Evolutionary conservation across 1,140 invertebrate species (phyloP).

Genomic region (Platorchestia sp.): DNA sequence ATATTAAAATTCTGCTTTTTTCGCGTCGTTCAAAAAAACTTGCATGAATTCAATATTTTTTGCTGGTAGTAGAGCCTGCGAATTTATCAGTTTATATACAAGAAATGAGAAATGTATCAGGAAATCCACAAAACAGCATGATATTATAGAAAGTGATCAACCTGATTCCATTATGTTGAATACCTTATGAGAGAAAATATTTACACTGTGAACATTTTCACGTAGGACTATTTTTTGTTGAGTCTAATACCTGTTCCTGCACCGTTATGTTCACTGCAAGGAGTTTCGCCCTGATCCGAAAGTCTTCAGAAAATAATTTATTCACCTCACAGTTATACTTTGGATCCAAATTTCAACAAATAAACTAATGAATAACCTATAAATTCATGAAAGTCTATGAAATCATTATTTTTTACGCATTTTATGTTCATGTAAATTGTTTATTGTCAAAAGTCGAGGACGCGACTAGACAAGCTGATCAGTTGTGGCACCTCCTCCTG

Average conservation of each 20-base stretch:
- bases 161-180: neutral
- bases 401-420: neutral
- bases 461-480: conserved; percentile 10
- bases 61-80: too few relatives aligned
- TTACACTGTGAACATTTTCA: neutral
- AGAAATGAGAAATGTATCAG: neutral
- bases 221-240: neutral
- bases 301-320: conserved; percentile 18
- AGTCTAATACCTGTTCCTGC: neutral
- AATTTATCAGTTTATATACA: too few relatives aligned
- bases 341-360: neutral
- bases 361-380: neutral
- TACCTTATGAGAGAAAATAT: neutral
- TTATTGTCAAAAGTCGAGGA: conserved; percentile 16
- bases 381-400: neutral
- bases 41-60: too few relatives aligned
- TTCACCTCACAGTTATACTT: neutral
- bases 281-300: neutral
- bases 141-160: neutral
- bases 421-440: conserved; percentile 24
- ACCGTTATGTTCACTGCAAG: conserved; percentile 7
- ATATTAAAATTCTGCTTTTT: too few relatives aligned
- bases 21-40: too few relatives aligned
- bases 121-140: neutral
- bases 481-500: conserved; percentile 25